Base-by-base conservation (phyloP, 2,888 invertebrate species). In the Drosophila kanekoi region DNA sequence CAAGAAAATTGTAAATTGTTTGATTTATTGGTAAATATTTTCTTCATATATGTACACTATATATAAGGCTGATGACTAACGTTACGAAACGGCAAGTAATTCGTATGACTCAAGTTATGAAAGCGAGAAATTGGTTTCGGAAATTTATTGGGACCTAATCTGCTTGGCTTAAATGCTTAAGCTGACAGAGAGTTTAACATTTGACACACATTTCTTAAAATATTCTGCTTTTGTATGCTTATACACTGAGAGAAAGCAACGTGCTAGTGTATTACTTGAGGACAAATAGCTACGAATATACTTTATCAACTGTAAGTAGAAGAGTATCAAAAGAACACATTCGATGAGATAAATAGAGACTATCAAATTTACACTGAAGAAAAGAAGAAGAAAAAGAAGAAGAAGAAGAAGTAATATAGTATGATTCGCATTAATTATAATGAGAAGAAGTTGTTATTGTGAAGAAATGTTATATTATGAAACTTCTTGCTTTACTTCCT, bases 1-100 rank as follows among this genome's bases (percentile, higher is more conserved):
- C 20, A 60, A 33, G 28, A 9, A 35, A 53, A 57, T 18, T 18
- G 14, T 41, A 28, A 57, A 64, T 57, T 20, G 47, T 51, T 61
- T 77, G 72, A 71, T 77, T 75, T 77, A 77, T 77, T 65, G 78
- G 28, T 53, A 62, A 62, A 77, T 72, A 72, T 59, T 56, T 14
- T 40, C 61, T 45, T 59, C 9, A 53, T n/a, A 53, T 33, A 43
- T 35, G n/a, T 10, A 40, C 16, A 40, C 40, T 16, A 40, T 16
- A 40, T 40, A 23, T 23, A 23, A 8, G 23, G 23, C 23, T 64
- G 49, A 64, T 40, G 72, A 60, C 59, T 49, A 45, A 47, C 40
- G n/a, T 40, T 18, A 16, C 20, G 10, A 14, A 47, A 14, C 35
- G 23, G 6, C 13, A 9, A 13, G 20, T 18, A 33, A 33, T 18